Evolutionary conservation across 1,140 invertebrate genomes (phyloP), one percentile per base, ranked within the genome.

Genomic region (Philopotamus ludificatus): DNA sequence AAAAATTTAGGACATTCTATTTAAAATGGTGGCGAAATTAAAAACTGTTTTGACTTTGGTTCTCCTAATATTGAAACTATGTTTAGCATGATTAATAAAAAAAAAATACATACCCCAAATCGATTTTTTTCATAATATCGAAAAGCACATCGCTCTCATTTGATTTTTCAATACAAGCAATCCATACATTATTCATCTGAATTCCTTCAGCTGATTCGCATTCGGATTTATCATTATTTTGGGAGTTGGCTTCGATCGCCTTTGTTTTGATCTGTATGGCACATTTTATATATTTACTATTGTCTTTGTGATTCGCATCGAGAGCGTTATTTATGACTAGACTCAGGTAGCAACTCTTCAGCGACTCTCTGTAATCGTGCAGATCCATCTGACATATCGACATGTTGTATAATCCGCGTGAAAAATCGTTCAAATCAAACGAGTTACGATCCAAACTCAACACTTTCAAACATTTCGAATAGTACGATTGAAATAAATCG

Each of bases 321-420:
- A 3, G 0, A 10, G 34, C 1, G 7, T 54, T 25, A 53, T 39
- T 54, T n/a, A 66, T 44, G 21, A 64, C 64, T 55, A 64, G 59
- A 22, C 64, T 61, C 12, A 66, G 26, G 34, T 66, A 66, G 34
- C 68, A 70, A 60, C 54, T 63, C 12, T 54, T 42, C 49, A 66
- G 44, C 3, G 64, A 61, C 22, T 55, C 57, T n/a, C 55, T 44
- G n/a, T 54, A 57, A 22, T 66, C 12, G 1, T 7, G 10, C n/a
- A 60, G 25, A 26, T 70, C 68, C 3, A 62, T 53, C 16, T 64
- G 54, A 55, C 68, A 70, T 26, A 70, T 64, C 15, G 64, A 53
- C 54, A 66, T 55, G 20, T 70, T 70, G 49, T 63, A 70, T 15
- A 60, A 63, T 10, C 23, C 64, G 22, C 68, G 63, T 22, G 64